Conservation (phyloP, 2,797 vertebrate species). For the Antrozous pallidus region DNA sequence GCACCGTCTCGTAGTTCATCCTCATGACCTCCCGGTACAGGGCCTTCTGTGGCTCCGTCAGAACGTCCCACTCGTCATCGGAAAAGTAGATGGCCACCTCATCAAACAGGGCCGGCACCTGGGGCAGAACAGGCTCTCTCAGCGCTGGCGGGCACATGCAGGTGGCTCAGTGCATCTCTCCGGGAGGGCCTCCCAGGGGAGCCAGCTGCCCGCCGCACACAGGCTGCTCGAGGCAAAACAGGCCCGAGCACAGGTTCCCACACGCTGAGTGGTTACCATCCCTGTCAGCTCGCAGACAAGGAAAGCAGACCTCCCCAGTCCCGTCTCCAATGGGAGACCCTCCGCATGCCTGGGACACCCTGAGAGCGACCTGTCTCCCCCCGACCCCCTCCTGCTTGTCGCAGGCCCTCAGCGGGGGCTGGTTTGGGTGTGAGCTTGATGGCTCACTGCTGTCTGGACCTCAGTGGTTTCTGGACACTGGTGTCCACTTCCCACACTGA, state of each 20-base stretch:
- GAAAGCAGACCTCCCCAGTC: background rate
- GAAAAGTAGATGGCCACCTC: conserved; percentile 75
- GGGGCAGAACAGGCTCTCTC: conserved; percentile 38
- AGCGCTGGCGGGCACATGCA: background rate
- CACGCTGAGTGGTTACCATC: background rate
- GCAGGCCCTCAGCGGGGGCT: background rate
- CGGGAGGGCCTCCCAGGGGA: background rate
- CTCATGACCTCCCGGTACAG: conserved; percentile 74
- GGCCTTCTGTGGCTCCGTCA: conserved; percentile 71
- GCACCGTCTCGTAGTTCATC: conserved; percentile 73
- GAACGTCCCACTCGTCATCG: conserved; percentile 67
- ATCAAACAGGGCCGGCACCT: conserved; percentile 70
- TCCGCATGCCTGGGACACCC: background rate
- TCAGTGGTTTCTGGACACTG: background rate
- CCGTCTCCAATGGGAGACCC: background rate
- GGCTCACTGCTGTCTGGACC: background rate
- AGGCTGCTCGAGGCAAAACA: background rate
- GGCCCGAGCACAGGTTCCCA: too few species aligned
- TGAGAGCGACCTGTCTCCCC: too few species aligned
- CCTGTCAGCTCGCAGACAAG: background rate
- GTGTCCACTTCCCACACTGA: background rate
- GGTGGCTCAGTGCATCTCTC: background rate
- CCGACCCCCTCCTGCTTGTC: too few species aligned
- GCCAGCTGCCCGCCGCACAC: accelerated
- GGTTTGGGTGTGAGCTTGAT: too few species aligned